A percentile compares a stretch with the other conserved stretches of the same genome.
These are phyloP conservation scores for Ceratoteleas bidentatus DNA, from an alignment of 1,140 invertebrate species.

Conservation along the genomic window DNA sequence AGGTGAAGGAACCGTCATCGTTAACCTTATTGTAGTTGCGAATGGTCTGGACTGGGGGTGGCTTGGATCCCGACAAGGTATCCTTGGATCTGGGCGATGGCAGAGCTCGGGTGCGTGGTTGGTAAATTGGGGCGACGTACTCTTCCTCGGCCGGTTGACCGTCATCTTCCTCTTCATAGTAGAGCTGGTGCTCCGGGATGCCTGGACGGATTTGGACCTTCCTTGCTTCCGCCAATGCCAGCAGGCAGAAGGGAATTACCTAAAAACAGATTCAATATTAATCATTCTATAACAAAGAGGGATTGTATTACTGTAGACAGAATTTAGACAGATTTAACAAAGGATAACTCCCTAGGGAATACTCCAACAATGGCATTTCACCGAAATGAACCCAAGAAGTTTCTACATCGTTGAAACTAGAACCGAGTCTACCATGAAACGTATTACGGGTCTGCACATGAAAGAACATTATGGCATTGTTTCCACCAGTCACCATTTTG, in stretches of 20 bases:
- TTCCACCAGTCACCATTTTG: too few species aligned
- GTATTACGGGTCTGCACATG: too few species aligned
- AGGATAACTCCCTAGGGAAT: too few species aligned
- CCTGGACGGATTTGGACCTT: slow-evolving; percentile 75
- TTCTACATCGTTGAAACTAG: too few species aligned
- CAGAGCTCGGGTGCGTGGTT: slow-evolving; percentile 75
- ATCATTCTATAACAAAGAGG: not conserved
- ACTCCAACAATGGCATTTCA: too few species aligned
- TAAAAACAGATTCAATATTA: slow-evolving; percentile 54
- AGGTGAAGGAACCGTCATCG: slow-evolving; percentile 92
- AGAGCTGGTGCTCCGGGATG: slow-evolving; percentile 73
- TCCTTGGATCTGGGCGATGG: slow-evolving; percentile 81
- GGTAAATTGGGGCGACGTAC: slow-evolving; percentile 73
- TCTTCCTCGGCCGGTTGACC: slow-evolving; percentile 72
- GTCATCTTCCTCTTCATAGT: slow-evolving; percentile 78
- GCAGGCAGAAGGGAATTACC: slow-evolving; percentile 75
- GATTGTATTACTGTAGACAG: not conserved
- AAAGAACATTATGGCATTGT: too few species aligned
- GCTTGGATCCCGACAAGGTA: slow-evolving; percentile 82
- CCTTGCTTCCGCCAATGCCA: slow-evolving; percentile 72
- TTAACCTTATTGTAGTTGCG: slow-evolving; percentile 91
- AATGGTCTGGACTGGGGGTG: slow-evolving; percentile 89
- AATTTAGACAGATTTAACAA: not conserved
- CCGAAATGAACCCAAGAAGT: too few species aligned
- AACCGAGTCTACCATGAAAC: too few species aligned